These are phyloP conservation scores for Erebia palarica DNA, from an alignment of 2,888 invertebrate species.

Conservation along the genomic window DNA sequence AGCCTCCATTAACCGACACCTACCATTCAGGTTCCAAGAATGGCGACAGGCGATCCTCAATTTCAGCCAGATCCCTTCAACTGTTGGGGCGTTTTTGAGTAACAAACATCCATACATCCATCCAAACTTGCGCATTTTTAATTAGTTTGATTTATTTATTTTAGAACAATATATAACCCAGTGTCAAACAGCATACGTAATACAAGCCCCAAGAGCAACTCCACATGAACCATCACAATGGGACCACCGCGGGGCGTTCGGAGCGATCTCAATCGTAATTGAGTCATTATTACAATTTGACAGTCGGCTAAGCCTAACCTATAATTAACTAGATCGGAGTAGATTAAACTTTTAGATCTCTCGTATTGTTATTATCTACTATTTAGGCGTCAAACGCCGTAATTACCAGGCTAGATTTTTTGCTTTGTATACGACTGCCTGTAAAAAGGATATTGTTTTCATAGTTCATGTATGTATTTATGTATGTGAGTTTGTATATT, in stretches of 20 bases:
- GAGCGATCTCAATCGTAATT: constrained; percentile 46
- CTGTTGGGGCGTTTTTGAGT: too few species aligned
- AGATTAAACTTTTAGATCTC: constrained; percentile 44
- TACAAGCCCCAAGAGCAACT: constrained; percentile 45
- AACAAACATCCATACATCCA: too few species aligned
- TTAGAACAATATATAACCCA: not conserved
- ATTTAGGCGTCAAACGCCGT: constrained; percentile 53
- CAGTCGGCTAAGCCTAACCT: constrained; percentile 52
- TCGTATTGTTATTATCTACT: constrained; percentile 38
- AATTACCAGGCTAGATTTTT: constrained; percentile 33
- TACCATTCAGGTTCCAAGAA: constrained; percentile 6
- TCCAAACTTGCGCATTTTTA: too few species aligned
- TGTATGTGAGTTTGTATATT: too few species aligned
- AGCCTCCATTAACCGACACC: constrained; percentile 9
- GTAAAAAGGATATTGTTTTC: too few species aligned
- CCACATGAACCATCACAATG: constrained; percentile 54
- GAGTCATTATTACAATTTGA: constrained; percentile 67
- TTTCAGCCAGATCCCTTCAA: too few species aligned
- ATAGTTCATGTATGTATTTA: constrained; percentile 54
- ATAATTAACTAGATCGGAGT: constrained; percentile 54
- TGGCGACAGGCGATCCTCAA: constrained; percentile 18
- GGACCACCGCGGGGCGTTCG: constrained; percentile 39
- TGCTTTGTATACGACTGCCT: too few species aligned
- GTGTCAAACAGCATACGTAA: constrained; percentile 21
- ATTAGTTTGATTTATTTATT: too few species aligned